Conservation (phyloP, 2,797 vertebrate genomes). For the Pelodytes ibericus region DNA sequence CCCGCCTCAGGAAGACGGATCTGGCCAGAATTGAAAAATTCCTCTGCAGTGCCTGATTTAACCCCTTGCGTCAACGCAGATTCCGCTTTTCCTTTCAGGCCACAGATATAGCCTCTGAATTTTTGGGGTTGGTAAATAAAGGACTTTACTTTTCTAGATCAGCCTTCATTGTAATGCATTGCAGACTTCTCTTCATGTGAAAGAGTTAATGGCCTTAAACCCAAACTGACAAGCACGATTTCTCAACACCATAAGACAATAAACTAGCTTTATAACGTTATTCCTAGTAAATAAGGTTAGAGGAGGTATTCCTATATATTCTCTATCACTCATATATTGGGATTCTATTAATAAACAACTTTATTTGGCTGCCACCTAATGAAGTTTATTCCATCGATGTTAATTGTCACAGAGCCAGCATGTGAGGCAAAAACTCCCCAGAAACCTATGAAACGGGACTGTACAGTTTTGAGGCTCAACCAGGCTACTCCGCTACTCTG, state of each 20-base stretch:
- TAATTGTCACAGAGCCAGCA: no score
- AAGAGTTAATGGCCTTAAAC: neutral
- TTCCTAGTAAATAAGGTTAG: neutral
- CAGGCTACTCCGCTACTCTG: no score
- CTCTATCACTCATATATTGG: neutral
- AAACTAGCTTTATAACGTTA: neutral
- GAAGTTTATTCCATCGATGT: neutral
- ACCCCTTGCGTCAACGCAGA: constrained; percentile 59
- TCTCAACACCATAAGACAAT: neutral
- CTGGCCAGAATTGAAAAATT: constrained; percentile 72
- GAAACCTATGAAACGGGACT: no score
- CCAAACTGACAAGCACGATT: no score
- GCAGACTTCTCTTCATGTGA: neutral
- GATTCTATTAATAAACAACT: neutral
- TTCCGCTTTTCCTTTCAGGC: neutral
- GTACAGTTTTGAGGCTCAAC: no score
- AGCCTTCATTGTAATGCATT: neutral
- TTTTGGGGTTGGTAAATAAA: neutral
- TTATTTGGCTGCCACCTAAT: neutral
- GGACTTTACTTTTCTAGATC: neutral
- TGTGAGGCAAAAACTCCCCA: no score
- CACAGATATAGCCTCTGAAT: neutral
- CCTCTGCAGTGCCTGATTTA: constrained; percentile 68
- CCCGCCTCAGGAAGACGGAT: constrained; percentile 72
- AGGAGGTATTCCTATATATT: neutral